Conservation (phyloP, 2,888 invertebrate species). For the Latrodectus hesperus region DNA sequence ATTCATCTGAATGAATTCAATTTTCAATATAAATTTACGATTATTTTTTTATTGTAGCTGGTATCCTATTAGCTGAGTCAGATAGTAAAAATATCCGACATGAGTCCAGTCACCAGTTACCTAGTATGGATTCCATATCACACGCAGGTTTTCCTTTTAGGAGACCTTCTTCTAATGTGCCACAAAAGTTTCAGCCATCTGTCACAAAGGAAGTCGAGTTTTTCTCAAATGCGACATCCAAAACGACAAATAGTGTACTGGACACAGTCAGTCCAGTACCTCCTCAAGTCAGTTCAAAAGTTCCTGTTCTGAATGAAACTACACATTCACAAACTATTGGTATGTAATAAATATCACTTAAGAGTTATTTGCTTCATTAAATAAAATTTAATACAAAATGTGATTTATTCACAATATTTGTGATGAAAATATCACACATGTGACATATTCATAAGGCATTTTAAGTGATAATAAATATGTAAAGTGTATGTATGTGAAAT, state of each 20-base stretch:
- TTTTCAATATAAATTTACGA: too few relatives aligned
- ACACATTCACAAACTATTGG: conserved; percentile 63
- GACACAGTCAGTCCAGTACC: conserved; percentile 48
- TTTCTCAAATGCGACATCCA: conserved; percentile 29
- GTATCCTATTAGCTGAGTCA: conserved; percentile 58
- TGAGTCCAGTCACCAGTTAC: conserved; percentile 57
- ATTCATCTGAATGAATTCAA: too few relatives aligned
- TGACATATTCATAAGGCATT: neutral
- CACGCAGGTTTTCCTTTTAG: conserved; percentile 41
- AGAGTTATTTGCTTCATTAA: too few relatives aligned
- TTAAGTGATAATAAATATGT: too few relatives aligned
- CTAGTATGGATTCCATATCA: conserved; percentile 51
- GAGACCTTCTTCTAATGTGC: conserved; percentile 30
- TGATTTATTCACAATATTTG: too few relatives aligned
- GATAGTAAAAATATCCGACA: conserved; percentile 47
- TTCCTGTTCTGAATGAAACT: conserved; percentile 58
- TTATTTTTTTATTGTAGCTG: conserved; percentile 28
- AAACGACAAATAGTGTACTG: neutral
- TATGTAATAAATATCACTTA: neutral
- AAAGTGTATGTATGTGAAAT: neutral
- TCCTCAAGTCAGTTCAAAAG: conserved; percentile 58
- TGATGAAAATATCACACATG: neutral
- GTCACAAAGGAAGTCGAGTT: neutral
- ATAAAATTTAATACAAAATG: too few relatives aligned
- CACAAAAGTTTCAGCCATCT: conserved; percentile 37